Percentiles rank a stretch among this genome's conserved stretches.
phyloP scores from a whole-genome alignment of 1,140 invertebrate species.

The Pachypsylla venusta region DNA sequence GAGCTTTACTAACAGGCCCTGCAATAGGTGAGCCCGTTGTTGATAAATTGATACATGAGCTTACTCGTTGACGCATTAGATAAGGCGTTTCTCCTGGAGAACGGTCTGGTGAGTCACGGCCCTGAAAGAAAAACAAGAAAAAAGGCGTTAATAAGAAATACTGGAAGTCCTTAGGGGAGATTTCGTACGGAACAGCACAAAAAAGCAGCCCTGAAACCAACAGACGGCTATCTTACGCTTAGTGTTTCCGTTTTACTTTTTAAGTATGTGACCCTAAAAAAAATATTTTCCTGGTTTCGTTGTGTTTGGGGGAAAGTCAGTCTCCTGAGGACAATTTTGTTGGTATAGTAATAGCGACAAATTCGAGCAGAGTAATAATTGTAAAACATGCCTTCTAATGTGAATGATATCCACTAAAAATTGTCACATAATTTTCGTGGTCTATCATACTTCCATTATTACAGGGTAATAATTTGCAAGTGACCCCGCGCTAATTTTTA shows the following conservation, averaged over 20 bases:
- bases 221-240: not conserved
- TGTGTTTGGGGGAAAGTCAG: too few relatives aligned
- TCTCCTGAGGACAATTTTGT: not conserved
- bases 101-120: constrained; percentile 43
- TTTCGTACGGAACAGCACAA: not conserved
- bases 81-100: constrained; percentile 62
- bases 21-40: constrained; percentile 27
- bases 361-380: too few relatives aligned
- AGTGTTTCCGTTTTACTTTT: not conserved
- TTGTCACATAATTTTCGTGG: too few relatives aligned
- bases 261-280: not conserved
- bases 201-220: not conserved
- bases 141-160: not conserved
- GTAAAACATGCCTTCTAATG: too few relatives aligned
- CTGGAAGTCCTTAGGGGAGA: not conserved
- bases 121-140: constrained; percentile 33
- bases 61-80: constrained; percentile 55
- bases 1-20: constrained; percentile 30
- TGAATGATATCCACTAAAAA: too few relatives aligned
- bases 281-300: not conserved
- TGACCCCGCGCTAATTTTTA: too few relatives aligned
- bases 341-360: too few relatives aligned
- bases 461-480: too few relatives aligned
- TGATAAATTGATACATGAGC: constrained; percentile 27
- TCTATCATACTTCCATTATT: too few relatives aligned